These are phyloP conservation scores for Eidolon helvum DNA, from an alignment of 2,113 vertebrate genomes.

Conservation along the genomic window DNA sequence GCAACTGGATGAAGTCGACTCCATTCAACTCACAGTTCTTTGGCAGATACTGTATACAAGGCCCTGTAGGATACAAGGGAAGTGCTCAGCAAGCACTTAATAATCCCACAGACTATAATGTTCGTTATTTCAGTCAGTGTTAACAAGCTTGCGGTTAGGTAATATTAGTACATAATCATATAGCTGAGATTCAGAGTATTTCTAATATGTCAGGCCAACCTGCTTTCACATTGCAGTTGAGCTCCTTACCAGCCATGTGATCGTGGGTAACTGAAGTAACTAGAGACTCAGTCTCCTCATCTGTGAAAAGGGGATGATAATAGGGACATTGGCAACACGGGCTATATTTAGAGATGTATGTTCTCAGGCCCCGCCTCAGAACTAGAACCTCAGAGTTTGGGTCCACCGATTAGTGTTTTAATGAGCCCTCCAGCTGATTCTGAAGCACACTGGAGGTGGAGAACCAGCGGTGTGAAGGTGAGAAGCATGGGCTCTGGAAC, in stretches of 20 bases:
- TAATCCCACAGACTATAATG: fast-evolving
- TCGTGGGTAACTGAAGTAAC: not conserved
- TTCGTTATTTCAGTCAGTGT: not conserved
- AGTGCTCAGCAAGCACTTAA: fast-evolving
- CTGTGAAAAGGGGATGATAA: not conserved
- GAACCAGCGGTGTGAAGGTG: not conserved
- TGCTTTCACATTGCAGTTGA: not conserved
- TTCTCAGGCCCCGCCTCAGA: not conserved
- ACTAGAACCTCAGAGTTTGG: not conserved
- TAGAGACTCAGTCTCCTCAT: not conserved
- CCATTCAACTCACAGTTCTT: not conserved
- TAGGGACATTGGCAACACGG: too few relatives aligned
- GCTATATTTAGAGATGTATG: not conserved
- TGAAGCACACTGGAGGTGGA: not conserved
- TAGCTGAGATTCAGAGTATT: not conserved
- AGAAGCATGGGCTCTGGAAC: too few relatives aligned
- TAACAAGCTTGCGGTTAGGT: not conserved
- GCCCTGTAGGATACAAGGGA: not conserved
- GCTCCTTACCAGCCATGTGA: not conserved
- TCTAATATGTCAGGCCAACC: not conserved
- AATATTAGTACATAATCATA: not conserved
- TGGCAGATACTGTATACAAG: fast-evolving
- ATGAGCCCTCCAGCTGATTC: not conserved
- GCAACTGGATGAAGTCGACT: not conserved
- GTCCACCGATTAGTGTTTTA: not conserved